Evolutionary conservation across 2,113 vertebrate genomes (phyloP), one percentile per base, ranked within the genome.

Genomic region (Protomyctophum bolini): DNA sequence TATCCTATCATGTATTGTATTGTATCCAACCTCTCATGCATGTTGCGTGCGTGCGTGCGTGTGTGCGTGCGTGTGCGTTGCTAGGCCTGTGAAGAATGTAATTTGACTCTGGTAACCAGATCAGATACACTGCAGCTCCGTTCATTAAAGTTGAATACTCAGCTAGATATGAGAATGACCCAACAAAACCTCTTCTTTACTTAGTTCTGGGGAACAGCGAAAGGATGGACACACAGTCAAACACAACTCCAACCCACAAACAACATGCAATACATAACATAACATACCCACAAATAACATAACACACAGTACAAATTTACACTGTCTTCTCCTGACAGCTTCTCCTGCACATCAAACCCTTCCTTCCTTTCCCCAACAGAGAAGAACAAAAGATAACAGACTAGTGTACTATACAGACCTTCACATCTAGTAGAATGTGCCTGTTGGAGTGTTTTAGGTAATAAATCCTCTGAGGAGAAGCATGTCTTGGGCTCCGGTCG

Each of bases 141-240:
- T 74, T 93, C 92, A 93, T 93, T 91, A 93, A 92, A 91, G 81
- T 91, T 93, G 79, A 90, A 92, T 91, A 82, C 70, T 73, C 80
- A 63, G 71, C 68, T 68, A 73, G 66, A 52, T 58, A 74, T 58
- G 63, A 57, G 58, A 58, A 77, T 64, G 66, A 48, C 10, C 67
- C 49, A 63, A 80, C 72, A 70, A 80, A 69, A 14, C 12, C 50
- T 0, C 8, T 2, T 0, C 8, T 2, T 12, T 73, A 3, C 60
- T 72, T 56, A 46, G n/a, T 46, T 58, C 6, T 8, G 46, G 8
- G 51, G n/a, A 48, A 15, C 7, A 0, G 8, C 46, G 12, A 6
- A 6, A 10, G n/a, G 1, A 48, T 48, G 2, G 58, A 67, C 15
- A 67, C 15, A 41, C 33, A n/a, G 7, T 49, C 45, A 55, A 68